phyloP scores from a whole-genome alignment of 2,888 invertebrate species.

The Toxonevra muliebris region DNA sequence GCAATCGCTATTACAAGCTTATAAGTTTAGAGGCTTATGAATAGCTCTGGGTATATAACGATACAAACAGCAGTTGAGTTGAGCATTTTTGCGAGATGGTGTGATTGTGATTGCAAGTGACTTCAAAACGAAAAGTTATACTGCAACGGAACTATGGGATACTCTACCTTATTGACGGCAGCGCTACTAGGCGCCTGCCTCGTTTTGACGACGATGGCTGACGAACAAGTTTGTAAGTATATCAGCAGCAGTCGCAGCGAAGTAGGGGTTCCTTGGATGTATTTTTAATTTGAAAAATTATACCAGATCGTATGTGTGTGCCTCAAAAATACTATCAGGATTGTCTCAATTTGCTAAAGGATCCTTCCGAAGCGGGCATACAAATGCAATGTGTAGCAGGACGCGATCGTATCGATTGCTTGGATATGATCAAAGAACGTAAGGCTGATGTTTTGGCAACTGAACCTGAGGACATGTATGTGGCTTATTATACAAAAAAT shows the following conservation, averaged over 20 bases:
- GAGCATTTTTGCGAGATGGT: slow-evolving; percentile 34
- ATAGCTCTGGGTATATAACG: slow-evolving; percentile 43
- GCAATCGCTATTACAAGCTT: too few relatives aligned
- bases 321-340: slow-evolving; percentile 72
- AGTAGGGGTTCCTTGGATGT: neutral
- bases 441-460: slow-evolving; percentile 84
- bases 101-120: slow-evolving; percentile 29
- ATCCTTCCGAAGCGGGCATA: slow-evolving; percentile 64
- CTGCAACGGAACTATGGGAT: slow-evolving; percentile 23
- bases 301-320: slow-evolving; percentile 78
- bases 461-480: slow-evolving; percentile 89
- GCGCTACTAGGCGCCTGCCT: slow-evolving; percentile 36
- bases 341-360: slow-evolving; percentile 68
- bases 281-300: neutral
- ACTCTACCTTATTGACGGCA: slow-evolving; percentile 27
- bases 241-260: neutral
- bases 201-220: slow-evolving; percentile 34
- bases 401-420: slow-evolving; percentile 75
- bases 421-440: slow-evolving; percentile 77
- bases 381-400: slow-evolving; percentile 77
- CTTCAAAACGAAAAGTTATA: slow-evolving; percentile 12
- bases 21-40: too few relatives aligned
- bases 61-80: slow-evolving; percentile 30
- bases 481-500: slow-evolving; percentile 77
- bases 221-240: slow-evolving; percentile 44